Evolutionary conservation across 2,797 vertebrate genomes (phyloP).

Genomic region (Chrosomus eos): DNA sequence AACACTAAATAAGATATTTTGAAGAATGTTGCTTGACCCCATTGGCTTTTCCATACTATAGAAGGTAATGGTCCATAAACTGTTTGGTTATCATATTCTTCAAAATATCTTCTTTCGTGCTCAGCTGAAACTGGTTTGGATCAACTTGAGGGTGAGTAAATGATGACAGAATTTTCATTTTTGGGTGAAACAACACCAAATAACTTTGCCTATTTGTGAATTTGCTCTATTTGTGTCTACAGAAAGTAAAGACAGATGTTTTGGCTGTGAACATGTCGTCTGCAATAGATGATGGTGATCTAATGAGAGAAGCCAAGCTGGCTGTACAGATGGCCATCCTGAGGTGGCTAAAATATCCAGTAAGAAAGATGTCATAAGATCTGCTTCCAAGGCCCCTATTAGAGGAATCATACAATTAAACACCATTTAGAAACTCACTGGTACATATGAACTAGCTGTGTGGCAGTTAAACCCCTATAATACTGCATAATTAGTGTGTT

Average conservation of each 20-base stretch:
- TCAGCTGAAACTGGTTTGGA: too few species aligned
- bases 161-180: too few species aligned
- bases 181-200: background rate
- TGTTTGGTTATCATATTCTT: too few species aligned
- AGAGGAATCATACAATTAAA: conserved; percentile 60
- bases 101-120: too few species aligned
- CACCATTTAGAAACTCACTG: conserved; percentile 28
- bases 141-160: too few species aligned
- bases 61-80: too few species aligned
- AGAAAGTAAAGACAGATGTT: conserved; percentile 60
- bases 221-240: conserved; percentile 28
- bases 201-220: background rate
- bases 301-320: conserved; percentile 73
- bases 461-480: conserved; percentile 42
- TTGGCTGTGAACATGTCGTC: conserved; percentile 57
- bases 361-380: conserved; percentile 52
- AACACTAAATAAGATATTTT: too few species aligned
- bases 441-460: conserved; percentile 22
- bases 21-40: too few species aligned
- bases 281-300: conserved; percentile 65
- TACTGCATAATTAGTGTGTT: background rate
- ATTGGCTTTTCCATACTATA: too few species aligned
- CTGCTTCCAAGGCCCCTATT: conserved; percentile 60
- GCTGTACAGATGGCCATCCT: conserved; percentile 73
- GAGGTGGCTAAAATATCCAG: conserved; percentile 64